Evolutionary conservation across 2,113 vertebrate species (phyloP).

Genomic region (Fregata magnificens): DNA sequence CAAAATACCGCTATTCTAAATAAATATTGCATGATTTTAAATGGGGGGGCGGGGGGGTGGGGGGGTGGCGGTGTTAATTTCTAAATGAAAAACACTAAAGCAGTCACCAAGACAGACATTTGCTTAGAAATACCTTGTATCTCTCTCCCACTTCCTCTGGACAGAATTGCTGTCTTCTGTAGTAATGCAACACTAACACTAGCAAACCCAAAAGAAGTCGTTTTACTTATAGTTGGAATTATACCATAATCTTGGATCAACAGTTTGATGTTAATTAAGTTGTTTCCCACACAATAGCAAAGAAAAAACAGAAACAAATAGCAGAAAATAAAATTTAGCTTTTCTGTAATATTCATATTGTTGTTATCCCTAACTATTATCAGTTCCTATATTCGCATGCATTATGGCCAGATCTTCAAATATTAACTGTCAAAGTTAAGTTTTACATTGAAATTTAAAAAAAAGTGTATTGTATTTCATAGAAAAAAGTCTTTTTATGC

Average conservation of each 20-base stretch:
- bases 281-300: not conserved
- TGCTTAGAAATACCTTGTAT: not conserved
- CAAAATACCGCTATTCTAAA: not conserved
- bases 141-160: not conserved
- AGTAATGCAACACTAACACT: not conserved
- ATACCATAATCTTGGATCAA: not conserved
- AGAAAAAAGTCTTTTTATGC: slow-evolving; percentile 46
- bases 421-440: not conserved
- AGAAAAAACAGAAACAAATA: not conserved
- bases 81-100: not conserved
- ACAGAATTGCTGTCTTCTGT: not conserved
- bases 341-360: not conserved
- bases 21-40: not conserved
- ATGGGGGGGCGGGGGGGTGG: too few species aligned
- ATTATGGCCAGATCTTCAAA: not conserved
- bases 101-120: not conserved
- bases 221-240: not conserved
- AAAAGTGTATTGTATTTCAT: slow-evolving; percentile 22
- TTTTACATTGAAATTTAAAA: not conserved
- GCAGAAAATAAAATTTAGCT: not conserved
- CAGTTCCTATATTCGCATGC: not conserved
- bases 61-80: not conserved
- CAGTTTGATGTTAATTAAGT: not conserved
- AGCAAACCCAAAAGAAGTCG: not conserved
- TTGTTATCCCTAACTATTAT: not conserved